Evolutionary conservation across 2,113 vertebrate species (phyloP), one percentile per base, ranked within the genome.

Genomic region (Bambusicola thoracicus): DNA sequence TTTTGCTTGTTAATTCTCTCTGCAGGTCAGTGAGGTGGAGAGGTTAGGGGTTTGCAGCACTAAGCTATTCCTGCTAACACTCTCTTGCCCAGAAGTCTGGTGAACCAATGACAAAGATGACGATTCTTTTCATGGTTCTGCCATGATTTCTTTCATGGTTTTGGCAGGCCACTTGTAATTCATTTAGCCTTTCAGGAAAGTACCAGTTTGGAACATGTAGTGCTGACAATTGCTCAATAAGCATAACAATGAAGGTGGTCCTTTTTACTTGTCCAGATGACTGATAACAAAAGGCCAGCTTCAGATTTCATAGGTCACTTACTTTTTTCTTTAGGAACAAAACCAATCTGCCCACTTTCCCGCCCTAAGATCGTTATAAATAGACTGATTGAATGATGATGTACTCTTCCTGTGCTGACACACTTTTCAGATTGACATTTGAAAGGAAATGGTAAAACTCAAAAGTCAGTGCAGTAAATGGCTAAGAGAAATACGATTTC

Each of bases 251-350:
- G 91, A 94, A 93, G 96, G 97, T 90, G 97, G 95, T 87, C 67
- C 91, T 87, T 97, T 89, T 95, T 93, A 85, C 81, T 97, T 96
- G 94, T 93, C 89, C 86, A 92, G 84, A 97, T 92, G 96, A 96
- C 91, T 72, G 66, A 70, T 89, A 92, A 97, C 97, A 98, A 95
- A 97, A 97, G 98, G 97, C 97, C 97, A 97, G 65, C 92, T 94
- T 96, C 61, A 86, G 96, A 97, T 97, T 98, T 97, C 96, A 96
- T 96, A 95, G 98, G 96, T 97, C 98, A 98, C 87, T 96, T 94
- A 94, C 81, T 91, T 90, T 96, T 97, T 98, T 95, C 87, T 93
- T 66, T 49, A 87, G 63, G 81, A 97, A 94, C 91, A 95, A 89
- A 62, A 70, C 91, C 59, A 77, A 11, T 87, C 94, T 94, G 81